Evolutionary conservation across 1,140 invertebrate genomes (phyloP).

Genomic region (Bombus haemorrhoidalis): DNA sequence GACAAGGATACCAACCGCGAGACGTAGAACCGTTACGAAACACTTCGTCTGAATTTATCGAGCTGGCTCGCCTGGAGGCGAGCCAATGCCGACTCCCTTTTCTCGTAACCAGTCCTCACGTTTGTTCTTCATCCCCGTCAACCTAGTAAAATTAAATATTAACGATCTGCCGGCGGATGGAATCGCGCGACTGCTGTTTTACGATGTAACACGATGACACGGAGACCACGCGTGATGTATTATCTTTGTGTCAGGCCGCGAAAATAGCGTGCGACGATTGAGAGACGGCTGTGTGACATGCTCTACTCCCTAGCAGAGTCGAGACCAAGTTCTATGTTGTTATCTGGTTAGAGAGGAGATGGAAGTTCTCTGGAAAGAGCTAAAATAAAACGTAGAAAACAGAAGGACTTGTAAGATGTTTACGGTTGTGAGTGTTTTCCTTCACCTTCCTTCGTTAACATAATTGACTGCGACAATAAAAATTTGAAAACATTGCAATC

Average conservation of each 20-base stretch:
- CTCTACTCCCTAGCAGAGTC: not conserved
- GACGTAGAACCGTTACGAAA: conserved; percentile 32
- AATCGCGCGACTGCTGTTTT: conserved; percentile 44
- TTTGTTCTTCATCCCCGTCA: conserved; percentile 55
- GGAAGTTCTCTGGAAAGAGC: not conserved
- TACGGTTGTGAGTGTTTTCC: too few relatives aligned
- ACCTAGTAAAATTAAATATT: conserved; percentile 67
- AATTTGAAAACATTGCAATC: too few relatives aligned
- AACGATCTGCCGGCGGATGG: conserved; percentile 43
- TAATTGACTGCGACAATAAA: too few relatives aligned
- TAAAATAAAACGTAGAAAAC: too few relatives aligned
- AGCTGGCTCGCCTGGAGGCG: conserved; percentile 58
- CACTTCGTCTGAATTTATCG: conserved; percentile 61
- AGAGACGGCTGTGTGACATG: not conserved
- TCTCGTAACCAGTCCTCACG: conserved; percentile 14
- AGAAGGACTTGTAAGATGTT: too few relatives aligned
- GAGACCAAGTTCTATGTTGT: not conserved
- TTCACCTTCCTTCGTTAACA: too few relatives aligned
- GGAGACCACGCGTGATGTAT: conserved; percentile 41
- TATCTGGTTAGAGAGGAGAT: not conserved
- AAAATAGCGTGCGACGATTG: conserved; percentile 39
- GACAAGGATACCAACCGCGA: not conserved
- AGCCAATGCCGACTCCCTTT: conserved; percentile 20
- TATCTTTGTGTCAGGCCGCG: conserved; percentile 29
- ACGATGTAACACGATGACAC: conserved; percentile 47